Evolutionary conservation across 2,113 vertebrate species (phyloP).

Genomic region (Paralichthys olivaceus): DNA sequence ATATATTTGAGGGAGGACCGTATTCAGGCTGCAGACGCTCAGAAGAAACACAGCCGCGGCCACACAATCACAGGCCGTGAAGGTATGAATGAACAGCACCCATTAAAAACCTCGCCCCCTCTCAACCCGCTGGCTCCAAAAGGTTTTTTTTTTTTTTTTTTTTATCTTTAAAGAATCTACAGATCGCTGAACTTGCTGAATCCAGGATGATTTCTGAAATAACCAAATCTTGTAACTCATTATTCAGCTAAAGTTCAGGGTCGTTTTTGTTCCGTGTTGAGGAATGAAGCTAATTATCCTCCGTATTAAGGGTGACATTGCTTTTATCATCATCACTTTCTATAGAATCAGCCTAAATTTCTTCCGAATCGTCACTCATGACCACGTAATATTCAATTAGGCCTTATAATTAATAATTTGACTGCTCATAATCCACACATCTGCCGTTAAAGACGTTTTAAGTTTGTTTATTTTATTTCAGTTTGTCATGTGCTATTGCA

Average conservation of each 20-base stretch:
- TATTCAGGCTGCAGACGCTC: constrained; percentile 75
- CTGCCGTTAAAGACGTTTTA: background rate
- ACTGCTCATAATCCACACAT: constrained; percentile 1
- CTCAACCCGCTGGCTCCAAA: constrained; percentile 42
- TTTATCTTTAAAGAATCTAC: constrained; percentile 4
- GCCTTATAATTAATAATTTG: constrained; percentile 39
- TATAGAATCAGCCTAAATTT: background rate
- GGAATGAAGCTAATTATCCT: background rate
- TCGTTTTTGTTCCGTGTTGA: constrained; percentile 3
- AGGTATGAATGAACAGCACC: constrained; percentile 61
- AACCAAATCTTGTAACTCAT: no score
- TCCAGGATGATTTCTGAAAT: background rate
- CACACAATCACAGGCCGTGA: constrained; percentile 33
- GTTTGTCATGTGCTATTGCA: no score
- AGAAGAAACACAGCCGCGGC: constrained; percentile 48
- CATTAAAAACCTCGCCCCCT: constrained; percentile 4
- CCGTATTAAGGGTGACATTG: no score
- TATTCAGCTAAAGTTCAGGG: constrained; percentile 11
- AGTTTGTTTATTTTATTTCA: no score
- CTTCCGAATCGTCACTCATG: constrained; percentile 35
- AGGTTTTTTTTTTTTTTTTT: no score
- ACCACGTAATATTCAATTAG: constrained; percentile 29
- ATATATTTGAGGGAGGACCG: constrained; percentile 71
- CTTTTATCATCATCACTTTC: no score
- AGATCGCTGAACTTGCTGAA: constrained; percentile 12